Evolutionary conservation across 2,888 invertebrate species (phyloP).

Genomic region (Ophion slaviceki): DNA sequence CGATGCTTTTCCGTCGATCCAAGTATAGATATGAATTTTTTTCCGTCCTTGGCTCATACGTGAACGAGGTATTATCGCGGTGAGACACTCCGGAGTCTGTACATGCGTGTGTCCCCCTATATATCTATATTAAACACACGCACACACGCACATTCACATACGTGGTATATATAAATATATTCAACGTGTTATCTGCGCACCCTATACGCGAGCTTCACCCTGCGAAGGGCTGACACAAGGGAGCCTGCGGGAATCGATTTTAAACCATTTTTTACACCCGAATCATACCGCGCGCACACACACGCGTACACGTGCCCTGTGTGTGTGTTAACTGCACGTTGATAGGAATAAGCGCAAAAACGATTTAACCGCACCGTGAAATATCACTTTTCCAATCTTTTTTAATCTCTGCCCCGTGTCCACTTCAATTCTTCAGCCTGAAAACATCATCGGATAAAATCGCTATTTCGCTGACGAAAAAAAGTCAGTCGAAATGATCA

Average conservation of each 20-base stretch:
- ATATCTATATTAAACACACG: too few species aligned
- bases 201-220: constrained; percentile 19
- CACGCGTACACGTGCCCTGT: background rate
- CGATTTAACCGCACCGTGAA: constrained; percentile 28
- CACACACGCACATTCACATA: background rate
- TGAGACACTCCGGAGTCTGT: constrained; percentile 10
- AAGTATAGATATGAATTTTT: constrained; percentile 33
- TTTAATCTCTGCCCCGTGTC: constrained; percentile 1
- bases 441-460: background rate
- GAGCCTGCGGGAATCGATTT: constrained; percentile 39
- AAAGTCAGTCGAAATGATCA: too few species aligned
- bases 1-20: constrained; percentile 44
- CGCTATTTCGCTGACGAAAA: too few species aligned
- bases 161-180: constrained; percentile 9
- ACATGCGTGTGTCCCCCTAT: background rate
- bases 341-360: constrained; percentile 14
- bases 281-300: background rate
- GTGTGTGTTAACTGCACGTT: constrained; percentile 2
- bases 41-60: background rate
- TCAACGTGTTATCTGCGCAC: background rate
- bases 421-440: background rate
- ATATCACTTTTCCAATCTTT: constrained; percentile 24
- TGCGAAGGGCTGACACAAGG: constrained; percentile 29
- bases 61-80: constrained; percentile 46
- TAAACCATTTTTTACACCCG: constrained; percentile 35